These are phyloP conservation scores for Homarus americanus DNA, from an alignment of 1,140 invertebrate genomes.

Conservation along the genomic window DNA sequence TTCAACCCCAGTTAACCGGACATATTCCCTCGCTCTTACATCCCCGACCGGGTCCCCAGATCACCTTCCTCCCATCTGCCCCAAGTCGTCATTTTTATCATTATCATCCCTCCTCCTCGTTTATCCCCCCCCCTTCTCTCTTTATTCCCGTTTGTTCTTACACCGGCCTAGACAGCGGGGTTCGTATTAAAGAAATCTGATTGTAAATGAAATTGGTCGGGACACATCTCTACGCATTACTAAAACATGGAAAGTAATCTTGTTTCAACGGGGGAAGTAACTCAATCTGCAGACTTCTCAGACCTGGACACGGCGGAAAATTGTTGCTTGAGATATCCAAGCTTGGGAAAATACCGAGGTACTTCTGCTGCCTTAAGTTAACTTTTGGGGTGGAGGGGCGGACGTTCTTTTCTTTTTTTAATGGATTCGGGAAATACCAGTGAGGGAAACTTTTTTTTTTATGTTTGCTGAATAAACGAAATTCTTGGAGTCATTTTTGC, in stretches of 20 bases:
- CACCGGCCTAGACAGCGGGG: conserved; percentile 44
- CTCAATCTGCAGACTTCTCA: conserved; percentile 57
- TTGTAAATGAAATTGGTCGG: conserved; percentile 71
- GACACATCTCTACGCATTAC: conserved; percentile 68
- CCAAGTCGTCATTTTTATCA: too few relatives aligned
- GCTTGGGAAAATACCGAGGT: conserved; percentile 21
- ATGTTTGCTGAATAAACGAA: conserved; percentile 3
- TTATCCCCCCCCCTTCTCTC: conserved; percentile 17
- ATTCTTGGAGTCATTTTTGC: background rate
- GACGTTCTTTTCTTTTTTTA: too few relatives aligned
- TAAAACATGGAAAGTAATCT: conserved; percentile 73
- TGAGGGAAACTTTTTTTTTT: background rate
- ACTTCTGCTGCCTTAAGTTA: background rate
- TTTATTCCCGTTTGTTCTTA: conserved; percentile 18
- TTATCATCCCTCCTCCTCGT: background rate
- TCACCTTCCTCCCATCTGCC: too few relatives aligned
- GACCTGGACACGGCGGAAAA: conserved; percentile 64
- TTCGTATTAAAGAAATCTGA: conserved; percentile 68
- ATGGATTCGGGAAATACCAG: background rate
- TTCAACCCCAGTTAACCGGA: conserved; percentile 20
- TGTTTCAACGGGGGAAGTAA: conserved; percentile 67
- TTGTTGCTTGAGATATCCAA: conserved; percentile 63
- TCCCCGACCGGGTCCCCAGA: background rate
- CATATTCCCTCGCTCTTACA: conserved; percentile 10
- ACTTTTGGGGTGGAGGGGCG: too few relatives aligned